phyloP scores from a whole-genome alignment of 2,888 invertebrate genomes.

The Scaptomyza reducta region DNA sequence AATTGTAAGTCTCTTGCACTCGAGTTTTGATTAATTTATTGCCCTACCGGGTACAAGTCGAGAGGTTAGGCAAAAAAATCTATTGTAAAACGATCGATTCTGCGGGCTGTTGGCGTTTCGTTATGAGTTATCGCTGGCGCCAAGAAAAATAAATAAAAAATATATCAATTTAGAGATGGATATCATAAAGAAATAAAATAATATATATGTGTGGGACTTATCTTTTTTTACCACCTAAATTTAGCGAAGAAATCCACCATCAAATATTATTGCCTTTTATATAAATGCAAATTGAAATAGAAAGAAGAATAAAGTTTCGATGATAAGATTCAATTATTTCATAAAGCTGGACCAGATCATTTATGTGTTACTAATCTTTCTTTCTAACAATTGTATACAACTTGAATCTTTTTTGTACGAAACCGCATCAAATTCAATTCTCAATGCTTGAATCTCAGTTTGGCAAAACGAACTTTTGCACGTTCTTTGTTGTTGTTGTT shows the following conservation, averaged over 20 bases:
- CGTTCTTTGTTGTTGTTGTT: slow-evolving; percentile 32
- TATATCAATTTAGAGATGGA: neutral
- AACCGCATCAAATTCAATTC: slow-evolving; percentile 50
- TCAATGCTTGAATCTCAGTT: slow-evolving; percentile 39
- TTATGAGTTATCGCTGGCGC: slow-evolving; percentile 61
- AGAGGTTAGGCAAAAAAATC: neutral
- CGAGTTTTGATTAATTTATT: slow-evolving; percentile 76
- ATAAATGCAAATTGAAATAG: too few species aligned
- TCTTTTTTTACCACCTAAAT: neutral
- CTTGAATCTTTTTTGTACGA: neutral
- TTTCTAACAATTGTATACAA: neutral
- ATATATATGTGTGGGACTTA: slow-evolving; percentile 1
- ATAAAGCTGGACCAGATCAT: too few species aligned
- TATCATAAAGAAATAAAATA: slow-evolving; percentile 18
- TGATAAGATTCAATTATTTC: too few species aligned
- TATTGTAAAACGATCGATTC: slow-evolving; percentile 40
- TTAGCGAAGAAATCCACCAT: neutral
- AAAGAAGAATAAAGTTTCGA: too few species aligned
- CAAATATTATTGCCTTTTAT: too few species aligned
- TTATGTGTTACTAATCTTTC: neutral
- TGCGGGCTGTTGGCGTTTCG: slow-evolving; percentile 54
- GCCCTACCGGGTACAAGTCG: slow-evolving; percentile 12
- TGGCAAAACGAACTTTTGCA: slow-evolving; percentile 47
- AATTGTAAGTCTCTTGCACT: slow-evolving; percentile 41
- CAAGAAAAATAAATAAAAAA: slow-evolving; percentile 22